These are phyloP conservation scores for Liodrosophila aerea DNA, from an alignment of 2,888 invertebrate species.

Conservation along the genomic window DNA sequence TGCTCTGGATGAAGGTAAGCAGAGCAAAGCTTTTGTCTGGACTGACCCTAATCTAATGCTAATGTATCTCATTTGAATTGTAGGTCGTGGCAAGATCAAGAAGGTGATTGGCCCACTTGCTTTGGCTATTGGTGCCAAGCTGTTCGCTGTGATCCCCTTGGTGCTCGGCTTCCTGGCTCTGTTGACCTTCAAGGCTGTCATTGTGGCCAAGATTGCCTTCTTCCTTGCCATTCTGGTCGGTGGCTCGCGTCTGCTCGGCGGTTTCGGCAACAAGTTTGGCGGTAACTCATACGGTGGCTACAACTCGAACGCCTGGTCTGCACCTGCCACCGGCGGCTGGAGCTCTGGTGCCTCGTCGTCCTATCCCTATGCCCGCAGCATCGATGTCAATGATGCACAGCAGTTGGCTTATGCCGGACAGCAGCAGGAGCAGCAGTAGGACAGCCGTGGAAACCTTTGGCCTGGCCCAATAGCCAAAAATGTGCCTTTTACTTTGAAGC, in stretches of 20 bases:
- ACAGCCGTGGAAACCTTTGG: slow-evolving; percentile 26
- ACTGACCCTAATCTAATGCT: not conserved
- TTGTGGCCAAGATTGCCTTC: slow-evolving; percentile 91
- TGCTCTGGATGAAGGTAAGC: slow-evolving; percentile 90
- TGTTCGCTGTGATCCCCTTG: slow-evolving; percentile 88
- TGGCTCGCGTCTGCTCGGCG: slow-evolving; percentile 86
- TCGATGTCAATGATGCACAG: slow-evolving; percentile 86
- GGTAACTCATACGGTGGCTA: slow-evolving; percentile 71
- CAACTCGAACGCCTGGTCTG: slow-evolving; percentile 66
- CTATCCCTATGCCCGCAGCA: slow-evolving; percentile 84
- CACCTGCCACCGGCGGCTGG: slow-evolving; percentile 70
- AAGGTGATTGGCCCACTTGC: slow-evolving; percentile 87
- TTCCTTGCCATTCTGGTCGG: slow-evolving; percentile 88
- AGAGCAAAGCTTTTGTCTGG: no score
- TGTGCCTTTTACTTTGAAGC: slow-evolving; percentile 77
- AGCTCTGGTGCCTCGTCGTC: slow-evolving; percentile 76
- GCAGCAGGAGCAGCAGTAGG: slow-evolving; percentile 41
- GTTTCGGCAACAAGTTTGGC: slow-evolving; percentile 82
- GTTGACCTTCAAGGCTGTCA: slow-evolving; percentile 89
- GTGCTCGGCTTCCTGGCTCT: slow-evolving; percentile 88
- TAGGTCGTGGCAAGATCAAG: slow-evolving; percentile 90
- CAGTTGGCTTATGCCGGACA: slow-evolving; percentile 89
- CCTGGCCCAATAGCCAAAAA: slow-evolving; percentile 52
- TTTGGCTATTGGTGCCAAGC: slow-evolving; percentile 87
- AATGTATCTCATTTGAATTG: not conserved